Percentiles rank a stretch among this genome's conserved stretches.
Evolutionary conservation across 2,113 vertebrate genomes (phyloP).

Genomic region (Peromyscus leucopus): DNA sequence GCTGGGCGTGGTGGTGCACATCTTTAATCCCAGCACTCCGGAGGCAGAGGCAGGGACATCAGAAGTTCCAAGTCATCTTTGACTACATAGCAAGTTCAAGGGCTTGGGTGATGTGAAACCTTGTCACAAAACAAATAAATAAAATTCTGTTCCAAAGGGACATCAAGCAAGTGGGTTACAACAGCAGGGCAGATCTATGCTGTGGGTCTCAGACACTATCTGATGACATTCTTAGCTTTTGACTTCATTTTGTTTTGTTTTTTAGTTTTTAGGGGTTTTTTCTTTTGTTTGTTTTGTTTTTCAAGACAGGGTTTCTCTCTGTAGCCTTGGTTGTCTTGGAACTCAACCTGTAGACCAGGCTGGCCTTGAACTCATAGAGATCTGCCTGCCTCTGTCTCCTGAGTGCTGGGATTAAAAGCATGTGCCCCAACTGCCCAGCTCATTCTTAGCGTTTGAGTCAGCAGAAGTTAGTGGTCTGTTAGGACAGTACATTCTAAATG

Average conservation of each 20-base stretch:
- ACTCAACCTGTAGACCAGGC: not conserved
- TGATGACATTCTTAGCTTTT: not conserved
- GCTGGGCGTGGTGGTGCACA: not conserved
- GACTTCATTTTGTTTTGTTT: not conserved
- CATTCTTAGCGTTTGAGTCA: not conserved
- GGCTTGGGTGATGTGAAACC: not conserved
- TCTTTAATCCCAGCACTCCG: not conserved
- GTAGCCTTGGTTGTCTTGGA: not conserved
- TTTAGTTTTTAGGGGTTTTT: no score
- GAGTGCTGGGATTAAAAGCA: not conserved
- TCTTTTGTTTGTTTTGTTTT: not conserved
- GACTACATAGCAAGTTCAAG: not conserved
- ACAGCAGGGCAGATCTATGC: no score
- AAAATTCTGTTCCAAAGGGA: not conserved
- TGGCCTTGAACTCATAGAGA: not conserved
- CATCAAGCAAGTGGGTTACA: not conserved
- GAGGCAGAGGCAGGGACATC: not conserved
- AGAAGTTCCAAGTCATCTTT: not conserved
- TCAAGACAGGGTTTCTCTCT: not conserved
- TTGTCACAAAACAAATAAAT: not conserved
- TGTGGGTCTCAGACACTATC: not conserved
- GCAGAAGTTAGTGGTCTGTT: not conserved
- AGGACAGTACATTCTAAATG: not conserved
- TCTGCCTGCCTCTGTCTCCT: not conserved
- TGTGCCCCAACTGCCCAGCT: rapidly evolving